Conservation (phyloP, 2,797 vertebrate species). For the Rhinogobio ventralis region DNA sequence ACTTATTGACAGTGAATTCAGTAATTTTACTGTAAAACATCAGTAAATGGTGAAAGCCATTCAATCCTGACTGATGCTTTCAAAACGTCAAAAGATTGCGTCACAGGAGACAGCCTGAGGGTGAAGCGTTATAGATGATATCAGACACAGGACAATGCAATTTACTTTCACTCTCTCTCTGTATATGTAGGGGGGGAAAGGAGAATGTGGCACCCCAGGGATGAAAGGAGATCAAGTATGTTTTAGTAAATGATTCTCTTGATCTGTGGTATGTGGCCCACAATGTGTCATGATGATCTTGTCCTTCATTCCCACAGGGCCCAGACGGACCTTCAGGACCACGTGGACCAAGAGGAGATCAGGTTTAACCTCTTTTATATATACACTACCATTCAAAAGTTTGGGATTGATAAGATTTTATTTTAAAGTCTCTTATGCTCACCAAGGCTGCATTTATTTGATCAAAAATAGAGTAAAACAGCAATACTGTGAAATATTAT, state of each 20-base stretch:
- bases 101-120: neutral
- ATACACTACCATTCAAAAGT: neutral
- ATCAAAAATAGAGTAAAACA: too few relatives aligned
- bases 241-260: constrained; percentile 2
- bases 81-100: neutral
- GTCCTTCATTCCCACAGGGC: constrained; percentile 66
- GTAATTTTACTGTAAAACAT: neutral
- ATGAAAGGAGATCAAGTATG: constrained; percentile 74
- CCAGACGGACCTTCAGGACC: constrained; percentile 67
- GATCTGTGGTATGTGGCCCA: neutral
- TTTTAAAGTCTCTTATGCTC: too few relatives aligned
- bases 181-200: constrained; percentile 70
- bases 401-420: neutral
- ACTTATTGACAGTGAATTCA: neutral
- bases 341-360: constrained; percentile 71
- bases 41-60: neutral
- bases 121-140: neutral
- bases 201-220: constrained; percentile 73
- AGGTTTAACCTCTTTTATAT: constrained; percentile 62
- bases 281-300: constrained; percentile 7
- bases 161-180: neutral
- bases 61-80: neutral
- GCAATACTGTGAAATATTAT: too few relatives aligned
- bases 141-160: neutral
- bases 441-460: too few relatives aligned